These are phyloP conservation scores for Mamestra brassicae DNA, from an alignment of 2,888 invertebrate genomes.

Conservation along the genomic window DNA sequence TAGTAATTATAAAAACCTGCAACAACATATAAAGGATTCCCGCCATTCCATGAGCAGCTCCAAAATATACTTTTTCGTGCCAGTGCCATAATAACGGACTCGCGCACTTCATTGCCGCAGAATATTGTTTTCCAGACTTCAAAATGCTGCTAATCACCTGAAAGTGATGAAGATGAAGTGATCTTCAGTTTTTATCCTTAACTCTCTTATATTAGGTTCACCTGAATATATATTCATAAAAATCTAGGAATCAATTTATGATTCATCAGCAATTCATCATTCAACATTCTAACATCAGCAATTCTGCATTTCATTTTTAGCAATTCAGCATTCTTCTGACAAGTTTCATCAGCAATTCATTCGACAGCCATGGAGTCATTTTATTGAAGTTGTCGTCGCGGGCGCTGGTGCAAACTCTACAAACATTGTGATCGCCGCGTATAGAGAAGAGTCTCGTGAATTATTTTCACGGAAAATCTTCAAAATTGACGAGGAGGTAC, in stretches of 20 bases:
- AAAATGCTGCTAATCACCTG: constrained; percentile 92
- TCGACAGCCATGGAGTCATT: background rate
- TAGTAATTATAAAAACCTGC: constrained; percentile 89
- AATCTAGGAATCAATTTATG: background rate
- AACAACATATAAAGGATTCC: constrained; percentile 96
- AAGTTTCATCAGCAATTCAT: background rate
- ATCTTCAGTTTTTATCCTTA: background rate
- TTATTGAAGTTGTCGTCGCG: background rate
- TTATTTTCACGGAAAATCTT: too few species aligned
- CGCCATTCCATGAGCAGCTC: constrained; percentile 97
- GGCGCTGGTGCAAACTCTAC: too few species aligned
- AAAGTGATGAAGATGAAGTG: constrained; percentile 67
- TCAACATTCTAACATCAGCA: too few species aligned
- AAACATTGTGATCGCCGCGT: background rate
- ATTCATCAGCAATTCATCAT: background rate
- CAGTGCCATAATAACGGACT: constrained; percentile 96
- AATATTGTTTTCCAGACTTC: constrained; percentile 92
- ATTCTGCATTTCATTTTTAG: too few species aligned
- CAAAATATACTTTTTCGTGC: constrained; percentile 96
- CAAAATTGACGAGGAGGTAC: too few species aligned
- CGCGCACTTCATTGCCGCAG: constrained; percentile 88
- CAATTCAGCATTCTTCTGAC: too few species aligned
- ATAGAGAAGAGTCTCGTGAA: too few species aligned
- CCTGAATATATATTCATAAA: background rate
- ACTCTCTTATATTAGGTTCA: background rate